These are phyloP conservation scores for Epinotia bilunana DNA, from an alignment of 2,888 invertebrate genomes.

Conservation along the genomic window DNA sequence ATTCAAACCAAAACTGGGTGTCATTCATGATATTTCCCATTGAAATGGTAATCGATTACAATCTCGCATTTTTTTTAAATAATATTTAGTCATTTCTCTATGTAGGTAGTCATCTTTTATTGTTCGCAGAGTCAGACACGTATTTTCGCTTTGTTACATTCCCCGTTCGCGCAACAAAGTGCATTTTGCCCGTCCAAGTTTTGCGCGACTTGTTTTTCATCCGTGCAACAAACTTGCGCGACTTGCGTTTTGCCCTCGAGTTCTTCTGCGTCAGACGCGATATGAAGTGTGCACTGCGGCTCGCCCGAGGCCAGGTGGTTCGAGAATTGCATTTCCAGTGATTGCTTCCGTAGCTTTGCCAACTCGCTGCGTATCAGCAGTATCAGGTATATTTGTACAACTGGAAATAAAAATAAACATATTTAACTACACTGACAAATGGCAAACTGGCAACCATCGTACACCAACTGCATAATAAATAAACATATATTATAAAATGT, in stretches of 20 bases:
- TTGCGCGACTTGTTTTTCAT: background rate
- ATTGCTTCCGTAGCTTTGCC: background rate
- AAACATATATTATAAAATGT: too few species aligned
- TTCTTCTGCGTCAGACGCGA: background rate
- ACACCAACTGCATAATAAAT: too few species aligned
- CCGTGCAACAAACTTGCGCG: conserved; percentile 11
- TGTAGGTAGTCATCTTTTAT: background rate
- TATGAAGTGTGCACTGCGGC: conserved; percentile 9
- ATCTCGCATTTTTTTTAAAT: too few species aligned
- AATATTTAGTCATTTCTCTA: too few species aligned
- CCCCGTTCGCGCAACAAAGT: background rate
- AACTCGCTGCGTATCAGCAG: conserved; percentile 3
- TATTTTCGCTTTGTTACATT: background rate
- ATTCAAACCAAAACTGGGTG: too few species aligned
- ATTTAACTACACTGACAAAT: too few species aligned
- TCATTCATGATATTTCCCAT: too few species aligned
- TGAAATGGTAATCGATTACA: too few species aligned
- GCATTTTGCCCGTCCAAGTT: background rate
- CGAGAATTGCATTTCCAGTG: conserved; percentile 12
- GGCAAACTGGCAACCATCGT: too few species aligned
- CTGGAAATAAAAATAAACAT: background rate
- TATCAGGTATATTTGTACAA: conserved; percentile 9
- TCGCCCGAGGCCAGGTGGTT: background rate
- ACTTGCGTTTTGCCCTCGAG: background rate
- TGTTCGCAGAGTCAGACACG: background rate